A percentile compares a stretch with the other conserved stretches of the same genome.
phyloP scores from a whole-genome alignment of 2,888 invertebrate genomes.

The Suillia variegata region DNA sequence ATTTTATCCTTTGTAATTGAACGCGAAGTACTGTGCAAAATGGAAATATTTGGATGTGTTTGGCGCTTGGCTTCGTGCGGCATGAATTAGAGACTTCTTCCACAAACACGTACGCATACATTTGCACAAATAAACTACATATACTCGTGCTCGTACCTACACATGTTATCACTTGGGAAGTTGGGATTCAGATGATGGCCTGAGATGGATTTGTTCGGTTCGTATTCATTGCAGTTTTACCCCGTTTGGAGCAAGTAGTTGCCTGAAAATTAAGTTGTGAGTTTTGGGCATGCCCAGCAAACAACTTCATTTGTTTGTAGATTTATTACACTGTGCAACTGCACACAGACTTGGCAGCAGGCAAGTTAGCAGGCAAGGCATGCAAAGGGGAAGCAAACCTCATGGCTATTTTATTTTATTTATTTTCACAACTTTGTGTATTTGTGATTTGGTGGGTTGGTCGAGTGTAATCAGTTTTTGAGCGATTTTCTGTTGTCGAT shows the following conservation, averaged over 20 bases:
- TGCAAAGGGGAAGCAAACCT: constrained; percentile 15
- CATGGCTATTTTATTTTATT: constrained; percentile 14
- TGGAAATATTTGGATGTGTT: too few relatives aligned
- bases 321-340: constrained; percentile 44
- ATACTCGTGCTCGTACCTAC: too few relatives aligned
- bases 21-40: too few relatives aligned
- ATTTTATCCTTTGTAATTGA: too few relatives aligned
- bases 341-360: background rate
- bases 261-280: constrained; percentile 2
- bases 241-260: background rate
- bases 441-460: constrained; percentile 45
- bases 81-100: too few relatives aligned
- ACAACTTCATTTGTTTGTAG: constrained; percentile 57
- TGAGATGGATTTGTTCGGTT: background rate
- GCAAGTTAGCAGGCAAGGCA: constrained; percentile 14
- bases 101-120: background rate
- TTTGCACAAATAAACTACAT: too few relatives aligned
- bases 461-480: constrained; percentile 48
- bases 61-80: too few relatives aligned
- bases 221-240: background rate
- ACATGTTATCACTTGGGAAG: background rate
- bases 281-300: constrained; percentile 27
- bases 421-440: constrained; percentile 25
- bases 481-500: constrained; percentile 38
- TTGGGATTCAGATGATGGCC: background rate